Conservation (phyloP, 2,888 invertebrate species). For the Nomada lathburiana region DNA sequence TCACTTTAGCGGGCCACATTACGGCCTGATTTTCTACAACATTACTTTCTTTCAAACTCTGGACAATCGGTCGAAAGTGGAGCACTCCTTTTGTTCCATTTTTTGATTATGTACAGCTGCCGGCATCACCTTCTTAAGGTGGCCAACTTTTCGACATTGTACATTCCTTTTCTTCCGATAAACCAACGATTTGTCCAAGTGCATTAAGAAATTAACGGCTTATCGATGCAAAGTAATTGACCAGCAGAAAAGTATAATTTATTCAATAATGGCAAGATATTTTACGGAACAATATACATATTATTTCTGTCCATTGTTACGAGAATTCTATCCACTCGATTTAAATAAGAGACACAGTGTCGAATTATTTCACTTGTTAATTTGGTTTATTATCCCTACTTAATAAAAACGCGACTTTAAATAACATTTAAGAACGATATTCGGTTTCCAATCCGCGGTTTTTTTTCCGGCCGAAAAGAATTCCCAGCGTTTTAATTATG, state of each 20-base stretch:
- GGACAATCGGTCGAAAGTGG: conserved; percentile 60
- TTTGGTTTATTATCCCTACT: not conserved
- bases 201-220: not conserved
- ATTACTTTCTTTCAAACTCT: conserved; percentile 60
- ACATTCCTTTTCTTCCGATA: not conserved
- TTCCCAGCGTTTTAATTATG: conserved; percentile 21
- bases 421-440: not conserved
- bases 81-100: conserved; percentile 54
- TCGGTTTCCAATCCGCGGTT: not conserved
- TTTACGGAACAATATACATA: not conserved
- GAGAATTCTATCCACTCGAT: not conserved
- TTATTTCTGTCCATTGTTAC: no score
- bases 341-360: not conserved
- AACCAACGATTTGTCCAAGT: not conserved
- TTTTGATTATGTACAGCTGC: conserved; percentile 58
- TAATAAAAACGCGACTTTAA: not conserved
- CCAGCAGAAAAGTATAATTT: no score
- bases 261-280: no score
- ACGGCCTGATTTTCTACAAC: conserved; percentile 61
- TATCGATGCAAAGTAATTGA: not conserved
- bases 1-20: conserved; percentile 38
- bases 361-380: not conserved
- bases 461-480: not conserved
- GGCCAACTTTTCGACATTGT: conserved; percentile 36
- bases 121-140: conserved; percentile 46